Conservation (phyloP, 1,140 invertebrate genomes). For the Dolichoris vasculosae region DNA sequence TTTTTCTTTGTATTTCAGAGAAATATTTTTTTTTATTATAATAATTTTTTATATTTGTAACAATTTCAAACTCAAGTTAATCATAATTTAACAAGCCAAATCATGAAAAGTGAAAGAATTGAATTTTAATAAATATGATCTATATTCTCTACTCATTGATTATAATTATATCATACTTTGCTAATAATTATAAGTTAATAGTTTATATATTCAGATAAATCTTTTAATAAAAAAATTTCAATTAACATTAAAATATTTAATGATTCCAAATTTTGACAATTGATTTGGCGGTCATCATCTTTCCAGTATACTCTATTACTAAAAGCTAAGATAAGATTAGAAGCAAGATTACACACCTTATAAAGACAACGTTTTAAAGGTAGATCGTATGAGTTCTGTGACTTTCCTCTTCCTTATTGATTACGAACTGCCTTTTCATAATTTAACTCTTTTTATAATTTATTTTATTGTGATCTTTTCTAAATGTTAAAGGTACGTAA, state of each 20-base stretch:
- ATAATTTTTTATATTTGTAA: no score
- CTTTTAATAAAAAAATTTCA: not conserved
- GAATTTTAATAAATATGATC: no score
- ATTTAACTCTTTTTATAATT: not conserved
- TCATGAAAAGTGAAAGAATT: no score
- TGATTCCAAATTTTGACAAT: conserved; percentile 20
- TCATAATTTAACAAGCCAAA: no score
- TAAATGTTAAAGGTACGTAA: conserved; percentile 29
- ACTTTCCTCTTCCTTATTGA: conserved; percentile 35
- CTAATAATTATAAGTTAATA: no score
- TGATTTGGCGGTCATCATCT: conserved; percentile 45
- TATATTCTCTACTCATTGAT: no score
- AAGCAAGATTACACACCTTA: conserved; percentile 47
- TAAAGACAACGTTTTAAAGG: conserved; percentile 12
- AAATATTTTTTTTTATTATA: no score
- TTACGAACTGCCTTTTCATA: conserved; percentile 17
- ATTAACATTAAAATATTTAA: not conserved
- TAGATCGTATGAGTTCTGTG: not conserved
- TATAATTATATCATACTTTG: no score
- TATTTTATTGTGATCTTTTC: not conserved
- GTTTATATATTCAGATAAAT: no score
- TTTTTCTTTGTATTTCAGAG: no score
- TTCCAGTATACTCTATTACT: conserved; percentile 40
- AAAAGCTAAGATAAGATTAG: conserved; percentile 50
- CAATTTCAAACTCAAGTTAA: no score